Evolutionary conservation across 1,140 invertebrate species (phyloP), one percentile per base, ranked within the genome.

Genomic region (Hylaeus volcanicus): DNA sequence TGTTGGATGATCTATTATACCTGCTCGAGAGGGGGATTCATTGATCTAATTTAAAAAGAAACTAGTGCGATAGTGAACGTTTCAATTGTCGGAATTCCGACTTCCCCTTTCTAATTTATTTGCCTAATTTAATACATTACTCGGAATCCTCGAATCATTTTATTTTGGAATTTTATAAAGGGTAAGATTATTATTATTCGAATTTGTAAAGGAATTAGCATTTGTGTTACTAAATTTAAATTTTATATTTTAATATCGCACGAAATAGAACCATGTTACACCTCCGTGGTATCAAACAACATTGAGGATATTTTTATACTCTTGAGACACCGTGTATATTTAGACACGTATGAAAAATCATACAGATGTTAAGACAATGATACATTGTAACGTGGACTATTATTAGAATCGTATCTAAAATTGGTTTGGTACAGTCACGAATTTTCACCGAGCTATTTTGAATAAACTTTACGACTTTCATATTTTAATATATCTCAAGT

Each of bases 251-350:
- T 26, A 68, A n/a, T 48, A 51, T 11, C 9, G 9, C n/a, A 3
- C 8, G 45, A 68, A 12, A 51, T 68, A 37, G 37, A n/a, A 26
- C n/a, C 1, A 26, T n/a, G 45, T 26, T 68, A 68, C 53, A 53
- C n/a, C 45, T 11, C 2, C 45, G 26, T 37, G 3, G 45, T 68
- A 66, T 66, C 64, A 37, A 68, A 45, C 45, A 48, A 68, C 43
- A 51, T 73, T 14, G 45, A n/a, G 11, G 26, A 51, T 63, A 61
- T 73, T 63, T 63, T 73, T 61, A 14, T 39, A 37, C 26, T 14
- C 37, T 73, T 61, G 12, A 73, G n/a, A 56, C 26, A 73, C 6
- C 51, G 26, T 39, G n/a, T 63, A 51, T 63, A 73, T 48, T 48
- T 51, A 51, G 45, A 51, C 12, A 39, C 3, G 58, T 56, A 60